Base-by-base conservation (phyloP, 2,797 vertebrate species). In the Parotocinclus haroldoi region DNA sequence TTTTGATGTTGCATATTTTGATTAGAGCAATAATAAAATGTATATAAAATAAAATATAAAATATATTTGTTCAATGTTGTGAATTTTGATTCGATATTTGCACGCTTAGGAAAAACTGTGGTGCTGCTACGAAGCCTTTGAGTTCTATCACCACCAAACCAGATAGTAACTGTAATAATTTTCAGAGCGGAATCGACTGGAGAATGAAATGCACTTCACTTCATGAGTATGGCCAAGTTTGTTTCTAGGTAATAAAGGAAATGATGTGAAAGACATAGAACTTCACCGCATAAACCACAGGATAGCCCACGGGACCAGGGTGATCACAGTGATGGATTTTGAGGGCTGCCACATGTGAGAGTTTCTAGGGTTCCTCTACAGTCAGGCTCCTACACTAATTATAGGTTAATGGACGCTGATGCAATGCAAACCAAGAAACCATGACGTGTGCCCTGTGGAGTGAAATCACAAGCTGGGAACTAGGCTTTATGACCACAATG, bases 341-440 rank as follows among this genome's bases (percentile, higher is more conserved):
- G 72, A 82, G 78, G 80, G 80, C 61, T 57, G 69, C 84, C 85
- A 86, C 85, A 88, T 87, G 67, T 87, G 88, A 87, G 70, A 52
- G 45, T n/a, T 72, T 78, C 67, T 63, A 68, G 55, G 75, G 74
- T 75, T 83, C 57, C 62, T 71, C 76, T 69, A 19, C 62, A 66
- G 55, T 55, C 62, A 56, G 58, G 73, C 73, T 75, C 16, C 61
- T 55, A 38, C 66, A 73, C 63, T 81, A 72, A 81, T 78, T 72
- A 76, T 54, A 76, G 71, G 77, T 80, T 84, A 73, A 80, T 52
- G 40, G 62, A 69, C 52, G 67, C 73, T 78, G 66, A 78, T 72
- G 71, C 79, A 77, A 74, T 76, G 72, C 58, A 63, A 68, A 46
- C 63, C 60, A 72, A 37, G 19, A 71, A 66, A 80, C 67, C 72